Conservation (phyloP, 1,140 invertebrate genomes). For the Periplaneta americana region DNA sequence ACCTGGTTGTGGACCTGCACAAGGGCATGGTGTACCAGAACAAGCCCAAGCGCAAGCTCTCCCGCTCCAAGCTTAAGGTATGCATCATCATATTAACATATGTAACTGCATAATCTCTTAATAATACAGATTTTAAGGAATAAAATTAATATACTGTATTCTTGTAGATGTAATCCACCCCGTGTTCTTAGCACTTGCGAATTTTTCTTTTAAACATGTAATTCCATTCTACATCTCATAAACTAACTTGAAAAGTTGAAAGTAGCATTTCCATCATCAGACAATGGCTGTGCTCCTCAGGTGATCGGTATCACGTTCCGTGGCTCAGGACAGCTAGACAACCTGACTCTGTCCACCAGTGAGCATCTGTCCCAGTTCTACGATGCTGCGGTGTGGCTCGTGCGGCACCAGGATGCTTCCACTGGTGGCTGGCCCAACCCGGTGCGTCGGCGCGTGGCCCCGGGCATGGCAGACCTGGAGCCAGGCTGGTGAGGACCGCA, state of each 20-base stretch:
- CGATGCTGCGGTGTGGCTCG: constrained; percentile 90
- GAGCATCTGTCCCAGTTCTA: constrained; percentile 88
- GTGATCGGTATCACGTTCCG: constrained; percentile 58
- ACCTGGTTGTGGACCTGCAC: constrained; percentile 86
- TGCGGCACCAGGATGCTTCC: constrained; percentile 72
- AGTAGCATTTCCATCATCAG: too few relatives aligned
- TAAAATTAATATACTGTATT: too few relatives aligned
- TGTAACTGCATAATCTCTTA: too few relatives aligned
- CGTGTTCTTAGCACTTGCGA: too few relatives aligned
- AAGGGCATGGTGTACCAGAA: constrained; percentile 68
- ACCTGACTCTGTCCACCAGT: constrained; percentile 74
- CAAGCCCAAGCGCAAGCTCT: constrained; percentile 62
- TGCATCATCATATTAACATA: too few relatives aligned
- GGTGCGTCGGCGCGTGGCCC: constrained; percentile 68
- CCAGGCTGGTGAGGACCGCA: constrained; percentile 84
- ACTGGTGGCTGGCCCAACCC: constrained; percentile 87
- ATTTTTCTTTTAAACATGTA: too few relatives aligned
- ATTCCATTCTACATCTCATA: too few relatives aligned
- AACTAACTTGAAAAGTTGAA: too few relatives aligned
- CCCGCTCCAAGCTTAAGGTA: constrained; percentile 71
- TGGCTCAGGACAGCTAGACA: constrained; percentile 74
- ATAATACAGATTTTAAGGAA: too few relatives aligned
- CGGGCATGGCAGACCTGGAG: constrained; percentile 69
- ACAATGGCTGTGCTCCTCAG: constrained; percentile 31
- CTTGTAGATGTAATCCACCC: too few relatives aligned